Conservation (phyloP, 1,140 invertebrate genomes). For the Aphis gossypii region DNA sequence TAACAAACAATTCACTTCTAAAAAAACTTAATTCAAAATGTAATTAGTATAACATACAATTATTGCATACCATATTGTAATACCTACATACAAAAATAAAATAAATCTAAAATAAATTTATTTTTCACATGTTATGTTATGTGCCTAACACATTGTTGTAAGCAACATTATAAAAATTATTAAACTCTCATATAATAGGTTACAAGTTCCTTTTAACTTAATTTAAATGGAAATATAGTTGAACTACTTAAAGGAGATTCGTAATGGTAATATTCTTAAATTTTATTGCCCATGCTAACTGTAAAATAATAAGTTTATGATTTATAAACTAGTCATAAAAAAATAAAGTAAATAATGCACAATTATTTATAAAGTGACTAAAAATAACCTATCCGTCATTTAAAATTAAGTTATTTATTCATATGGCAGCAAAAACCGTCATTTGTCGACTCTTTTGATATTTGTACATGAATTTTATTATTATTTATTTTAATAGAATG, state of each 20-base stretch:
- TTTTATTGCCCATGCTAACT: background rate
- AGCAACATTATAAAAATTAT: background rate
- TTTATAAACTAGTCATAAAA: background rate
- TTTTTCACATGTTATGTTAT: background rate
- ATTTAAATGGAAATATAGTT: too few species aligned
- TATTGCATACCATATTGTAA: background rate
- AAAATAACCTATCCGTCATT: background rate
- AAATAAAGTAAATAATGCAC: background rate
- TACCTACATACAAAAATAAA: background rate
- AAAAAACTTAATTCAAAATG: background rate
- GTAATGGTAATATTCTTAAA: background rate
- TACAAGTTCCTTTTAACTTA: background rate
- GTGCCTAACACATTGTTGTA: too few species aligned
- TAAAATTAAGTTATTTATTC: background rate
- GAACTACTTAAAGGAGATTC: background rate
- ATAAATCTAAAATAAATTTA: background rate
- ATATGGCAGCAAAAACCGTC: background rate
- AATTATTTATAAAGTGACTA: conserved; percentile 3
- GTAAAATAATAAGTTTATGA: background rate
- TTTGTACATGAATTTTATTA: background rate
- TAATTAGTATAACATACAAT: background rate
- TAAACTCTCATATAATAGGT: background rate
- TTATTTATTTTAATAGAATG: background rate
- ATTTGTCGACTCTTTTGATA: background rate
- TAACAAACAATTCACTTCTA: background rate